Evolutionary conservation across 2,797 vertebrate species (phyloP).

Genomic region (Phylloscopus collybita): DNA sequence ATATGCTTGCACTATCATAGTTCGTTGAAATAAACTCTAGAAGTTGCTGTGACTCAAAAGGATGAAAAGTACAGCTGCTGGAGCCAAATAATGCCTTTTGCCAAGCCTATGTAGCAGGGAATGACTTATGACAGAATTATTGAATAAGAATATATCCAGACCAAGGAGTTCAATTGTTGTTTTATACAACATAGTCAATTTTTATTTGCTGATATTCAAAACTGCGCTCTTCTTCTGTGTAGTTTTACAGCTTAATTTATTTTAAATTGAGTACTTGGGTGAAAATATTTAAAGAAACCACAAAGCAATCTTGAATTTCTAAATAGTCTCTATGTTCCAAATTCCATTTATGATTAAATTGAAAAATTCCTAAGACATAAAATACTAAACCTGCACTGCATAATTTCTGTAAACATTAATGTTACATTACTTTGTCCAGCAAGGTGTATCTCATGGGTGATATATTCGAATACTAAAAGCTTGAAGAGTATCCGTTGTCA

Average conservation of each 20-base stretch:
- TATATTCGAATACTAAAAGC: background rate
- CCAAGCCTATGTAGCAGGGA: background rate
- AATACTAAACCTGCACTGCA: background rate
- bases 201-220: constrained; percentile 27
- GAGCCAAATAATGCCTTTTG: background rate
- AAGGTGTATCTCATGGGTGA: background rate
- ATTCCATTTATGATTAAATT: background rate
- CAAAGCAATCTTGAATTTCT: background rate
- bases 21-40: background rate
- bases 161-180: background rate
- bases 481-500: background rate
- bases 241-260: background rate
- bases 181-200: background rate
- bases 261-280: background rate
- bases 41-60: background rate
- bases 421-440: background rate
- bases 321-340: background rate
- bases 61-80: background rate
- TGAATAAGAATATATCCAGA: background rate
- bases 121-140: background rate
- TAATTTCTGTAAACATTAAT: background rate
- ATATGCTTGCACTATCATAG: background rate
- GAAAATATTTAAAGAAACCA: constrained; percentile 31
- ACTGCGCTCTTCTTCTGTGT: background rate
- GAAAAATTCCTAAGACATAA: background rate